Percentiles rank a stretch among this genome's conserved stretches.
Conservation (phyloP, 2,797 vertebrate genomes). For the Melanotaenia nigrans region DNA sequence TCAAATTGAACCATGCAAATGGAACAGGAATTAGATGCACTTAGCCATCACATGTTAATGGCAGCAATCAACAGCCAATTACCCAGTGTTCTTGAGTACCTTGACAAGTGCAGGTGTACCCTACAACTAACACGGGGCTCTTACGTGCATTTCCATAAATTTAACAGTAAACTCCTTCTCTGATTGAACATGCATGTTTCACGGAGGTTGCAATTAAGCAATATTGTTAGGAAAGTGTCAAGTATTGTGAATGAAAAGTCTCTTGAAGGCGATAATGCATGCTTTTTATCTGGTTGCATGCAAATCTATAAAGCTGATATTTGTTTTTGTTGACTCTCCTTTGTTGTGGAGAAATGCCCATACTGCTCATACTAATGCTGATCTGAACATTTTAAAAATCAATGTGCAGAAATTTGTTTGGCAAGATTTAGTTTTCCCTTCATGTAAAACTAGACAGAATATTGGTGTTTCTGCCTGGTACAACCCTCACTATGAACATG, state of each 20-base stretch:
- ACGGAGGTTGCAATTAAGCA: constrained; percentile 71
- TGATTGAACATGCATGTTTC: constrained; percentile 65
- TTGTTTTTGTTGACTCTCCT: constrained; percentile 53
- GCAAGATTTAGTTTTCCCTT: constrained; percentile 5
- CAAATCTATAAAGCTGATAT: constrained; percentile 59
- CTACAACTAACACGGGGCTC: constrained; percentile 67
- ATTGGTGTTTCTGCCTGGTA: constrained; percentile 56
- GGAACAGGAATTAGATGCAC: constrained; percentile 83
- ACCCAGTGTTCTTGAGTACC: constrained; percentile 77
- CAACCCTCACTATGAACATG: constrained; percentile 65
- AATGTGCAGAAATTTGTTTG: constrained; percentile 37
- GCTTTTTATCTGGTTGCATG: constrained; percentile 53
- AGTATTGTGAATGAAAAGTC: constrained; percentile 39
- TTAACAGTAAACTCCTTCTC: constrained; percentile 67
- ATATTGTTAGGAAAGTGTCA: constrained; percentile 71
- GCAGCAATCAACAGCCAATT: constrained; percentile 85
- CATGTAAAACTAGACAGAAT: constrained; percentile 31
- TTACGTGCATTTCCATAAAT: constrained; percentile 77
- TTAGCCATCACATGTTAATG: constrained; percentile 85
- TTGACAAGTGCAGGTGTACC: constrained; percentile 83
- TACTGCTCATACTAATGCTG: constrained; percentile 18
- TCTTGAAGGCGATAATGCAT: constrained; percentile 55
- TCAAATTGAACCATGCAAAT: constrained; percentile 80
- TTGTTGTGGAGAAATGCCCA: constrained; percentile 24
- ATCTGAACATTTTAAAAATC: constrained; percentile 38